Conservation (phyloP, 2,113 vertebrate species). For the Laticauda colubrina region DNA sequence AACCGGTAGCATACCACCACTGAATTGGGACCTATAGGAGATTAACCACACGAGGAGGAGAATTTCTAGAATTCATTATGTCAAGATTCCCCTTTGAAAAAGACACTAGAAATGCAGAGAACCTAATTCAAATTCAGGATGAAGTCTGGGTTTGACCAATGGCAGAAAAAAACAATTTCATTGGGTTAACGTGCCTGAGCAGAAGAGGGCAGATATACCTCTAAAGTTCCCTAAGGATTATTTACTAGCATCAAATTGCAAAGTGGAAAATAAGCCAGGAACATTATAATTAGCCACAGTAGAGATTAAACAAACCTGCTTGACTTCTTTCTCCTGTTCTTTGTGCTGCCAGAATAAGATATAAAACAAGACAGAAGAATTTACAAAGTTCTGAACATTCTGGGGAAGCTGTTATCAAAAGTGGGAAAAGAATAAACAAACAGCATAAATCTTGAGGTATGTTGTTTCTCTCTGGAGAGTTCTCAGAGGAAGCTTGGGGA, state of each 20-base stretch:
- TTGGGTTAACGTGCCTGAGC: neutral
- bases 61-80: neutral
- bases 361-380: slow-evolving; percentile 48
- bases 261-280: slow-evolving; percentile 40
- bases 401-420: slow-evolving; percentile 59
- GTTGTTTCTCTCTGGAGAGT: neutral
- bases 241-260: neutral
- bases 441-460: slow-evolving; percentile 4
- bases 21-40: neutral
- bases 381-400: slow-evolving; percentile 60
- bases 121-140: neutral
- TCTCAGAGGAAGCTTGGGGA: neutral
- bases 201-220: neutral
- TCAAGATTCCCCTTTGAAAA: neutral
- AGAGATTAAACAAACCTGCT: slow-evolving; percentile 62
- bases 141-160: neutral
- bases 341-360: slow-evolving; percentile 56
- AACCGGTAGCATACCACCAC: too few relatives aligned
- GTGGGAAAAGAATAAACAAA: slow-evolving; percentile 33
- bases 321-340: slow-evolving; percentile 55
- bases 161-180: neutral
- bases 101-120: neutral
- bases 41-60: neutral
- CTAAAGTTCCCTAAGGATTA: slow-evolving; percentile 31
- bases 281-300: slow-evolving; percentile 48